These are phyloP conservation scores for Lampris megalopsis DNA, from an alignment of 2,113 vertebrate genomes.

Conservation along the genomic window DNA sequence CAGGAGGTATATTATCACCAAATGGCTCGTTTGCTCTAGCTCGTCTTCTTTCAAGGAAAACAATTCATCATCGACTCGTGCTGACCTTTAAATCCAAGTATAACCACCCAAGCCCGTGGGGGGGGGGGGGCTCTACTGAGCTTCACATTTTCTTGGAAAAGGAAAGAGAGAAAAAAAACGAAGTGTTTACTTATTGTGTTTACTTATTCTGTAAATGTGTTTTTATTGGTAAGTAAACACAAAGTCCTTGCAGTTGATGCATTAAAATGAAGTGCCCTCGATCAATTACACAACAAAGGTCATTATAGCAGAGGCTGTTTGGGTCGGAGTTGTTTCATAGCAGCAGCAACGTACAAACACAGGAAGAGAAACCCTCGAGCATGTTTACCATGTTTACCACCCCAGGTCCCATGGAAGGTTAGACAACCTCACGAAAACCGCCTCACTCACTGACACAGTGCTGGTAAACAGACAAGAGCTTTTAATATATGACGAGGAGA, in stretches of 20 bases:
- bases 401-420: conserved; percentile 36
- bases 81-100: conserved; percentile 37
- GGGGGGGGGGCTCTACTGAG: too few relatives aligned
- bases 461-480: conserved; percentile 74
- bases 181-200: conserved; percentile 13
- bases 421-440: conserved; percentile 52
- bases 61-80: conserved; percentile 6
- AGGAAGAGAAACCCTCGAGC: conserved; percentile 47
- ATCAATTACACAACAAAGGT: conserved; percentile 78
- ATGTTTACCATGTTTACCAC: conserved; percentile 49
- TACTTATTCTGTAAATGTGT: conserved; percentile 78
- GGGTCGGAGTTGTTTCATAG: conserved; percentile 72
- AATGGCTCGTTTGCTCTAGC: conserved; percentile 27
- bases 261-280: conserved; percentile 75
- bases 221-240: conserved; percentile 84
- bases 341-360: conserved; percentile 78
- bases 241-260: conserved; percentile 79
- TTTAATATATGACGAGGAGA: conserved; percentile 67
- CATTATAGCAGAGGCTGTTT: conserved; percentile 74
- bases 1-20: background rate
- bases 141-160: background rate
- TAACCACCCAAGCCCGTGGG: too few relatives aligned
- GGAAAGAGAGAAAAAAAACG: conserved; percentile 31
- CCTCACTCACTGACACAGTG: conserved; percentile 76
- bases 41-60: background rate